A percentile compares a stretch with the other conserved stretches of the same genome.
phyloP scores from a whole-genome alignment of 2,113 vertebrate genomes.

The Oryzias melastigma region DNA sequence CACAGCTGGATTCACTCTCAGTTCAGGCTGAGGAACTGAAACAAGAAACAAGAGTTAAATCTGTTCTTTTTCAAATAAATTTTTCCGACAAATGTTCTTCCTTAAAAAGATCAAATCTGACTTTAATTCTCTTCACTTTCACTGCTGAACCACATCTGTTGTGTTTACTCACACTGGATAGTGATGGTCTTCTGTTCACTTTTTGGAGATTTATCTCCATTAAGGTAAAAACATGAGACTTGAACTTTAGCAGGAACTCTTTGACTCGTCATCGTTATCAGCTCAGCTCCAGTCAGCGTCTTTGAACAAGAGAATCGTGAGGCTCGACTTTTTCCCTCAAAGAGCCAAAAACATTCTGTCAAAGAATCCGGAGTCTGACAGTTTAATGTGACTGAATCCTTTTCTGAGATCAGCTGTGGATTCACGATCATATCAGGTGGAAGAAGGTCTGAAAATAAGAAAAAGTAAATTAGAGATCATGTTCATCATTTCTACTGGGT shows the following conservation, averaged over 20 bases:
- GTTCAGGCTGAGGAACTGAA: conserved; percentile 18
- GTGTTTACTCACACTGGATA: conserved; percentile 21
- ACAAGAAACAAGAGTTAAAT: background rate
- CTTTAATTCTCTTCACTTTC: background rate
- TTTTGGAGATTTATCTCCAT: background rate
- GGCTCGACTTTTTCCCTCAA: background rate
- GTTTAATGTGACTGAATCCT: conserved; percentile 24
- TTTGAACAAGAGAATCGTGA: background rate
- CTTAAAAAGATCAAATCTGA: background rate
- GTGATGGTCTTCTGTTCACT: conserved; percentile 5
- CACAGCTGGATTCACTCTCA: background rate
- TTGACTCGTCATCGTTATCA: background rate
- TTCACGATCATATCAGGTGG: conserved; percentile 21
- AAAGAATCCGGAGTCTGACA: conserved; percentile 22
- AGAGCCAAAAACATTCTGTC: conserved; percentile 1
- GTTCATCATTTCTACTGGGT: too few species aligned
- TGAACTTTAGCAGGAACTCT: conserved; percentile 20
- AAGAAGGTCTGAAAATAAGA: conserved; percentile 4
- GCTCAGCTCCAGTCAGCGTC: conserved; percentile 19
- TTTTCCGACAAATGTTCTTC: background rate
- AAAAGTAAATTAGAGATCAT: background rate
- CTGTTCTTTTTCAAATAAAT: too few species aligned
- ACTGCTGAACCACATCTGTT: background rate
- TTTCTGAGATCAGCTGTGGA: conserved; percentile 12
- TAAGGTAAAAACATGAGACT: conserved; percentile 26